Evolutionary conservation across 1,140 invertebrate species (phyloP).

Genomic region (Temnothorax curvispinosus): DNA sequence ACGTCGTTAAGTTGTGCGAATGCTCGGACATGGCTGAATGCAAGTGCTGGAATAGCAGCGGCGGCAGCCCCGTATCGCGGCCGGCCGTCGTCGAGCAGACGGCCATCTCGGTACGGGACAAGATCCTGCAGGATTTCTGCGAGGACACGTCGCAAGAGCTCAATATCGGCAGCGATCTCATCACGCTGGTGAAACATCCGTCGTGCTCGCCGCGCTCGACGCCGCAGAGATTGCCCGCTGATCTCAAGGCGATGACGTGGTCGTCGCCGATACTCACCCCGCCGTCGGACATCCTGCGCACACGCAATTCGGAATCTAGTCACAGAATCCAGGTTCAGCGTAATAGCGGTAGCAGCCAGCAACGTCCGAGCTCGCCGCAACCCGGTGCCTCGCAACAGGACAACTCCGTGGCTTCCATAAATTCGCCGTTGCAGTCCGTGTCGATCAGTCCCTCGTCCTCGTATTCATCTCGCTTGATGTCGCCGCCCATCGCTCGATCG

Average conservation of each 20-base stretch:
- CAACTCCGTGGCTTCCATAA: slow-evolving; percentile 77
- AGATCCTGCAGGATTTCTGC: slow-evolving; percentile 84
- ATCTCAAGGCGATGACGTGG: slow-evolving; percentile 78
- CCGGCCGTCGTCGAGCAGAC: slow-evolving; percentile 68
- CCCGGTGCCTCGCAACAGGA: slow-evolving; percentile 81
- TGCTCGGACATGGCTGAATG: slow-evolving; percentile 77
- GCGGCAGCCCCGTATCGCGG: slow-evolving; percentile 56
- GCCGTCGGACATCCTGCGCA: slow-evolving; percentile 83
- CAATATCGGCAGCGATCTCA: slow-evolving; percentile 82
- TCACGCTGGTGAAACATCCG: slow-evolving; percentile 83
- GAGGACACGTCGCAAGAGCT: slow-evolving; percentile 84
- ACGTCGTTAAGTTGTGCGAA: slow-evolving; percentile 74
- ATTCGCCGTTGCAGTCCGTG: slow-evolving; percentile 80
- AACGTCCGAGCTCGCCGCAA: slow-evolving; percentile 80
- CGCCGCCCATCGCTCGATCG: slow-evolving; percentile 80
- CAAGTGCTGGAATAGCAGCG: slow-evolving; percentile 70
- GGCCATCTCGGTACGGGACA: slow-evolving; percentile 83
- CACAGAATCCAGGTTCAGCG: slow-evolving; percentile 68
- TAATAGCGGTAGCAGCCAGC: slow-evolving; percentile 34
- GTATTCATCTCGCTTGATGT: slow-evolving; percentile 82
- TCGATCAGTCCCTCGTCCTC: slow-evolving; percentile 81
- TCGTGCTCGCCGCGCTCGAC: slow-evolving; percentile 83
- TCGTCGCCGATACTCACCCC: slow-evolving; percentile 79
- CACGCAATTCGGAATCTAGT: slow-evolving; percentile 83
- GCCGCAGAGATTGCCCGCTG: slow-evolving; percentile 82